A percentile compares a stretch with the other conserved stretches of the same genome.
These are phyloP conservation scores for Chloebia gouldiae DNA, from an alignment of 2,113 vertebrate genomes.

Conservation along the genomic window DNA sequence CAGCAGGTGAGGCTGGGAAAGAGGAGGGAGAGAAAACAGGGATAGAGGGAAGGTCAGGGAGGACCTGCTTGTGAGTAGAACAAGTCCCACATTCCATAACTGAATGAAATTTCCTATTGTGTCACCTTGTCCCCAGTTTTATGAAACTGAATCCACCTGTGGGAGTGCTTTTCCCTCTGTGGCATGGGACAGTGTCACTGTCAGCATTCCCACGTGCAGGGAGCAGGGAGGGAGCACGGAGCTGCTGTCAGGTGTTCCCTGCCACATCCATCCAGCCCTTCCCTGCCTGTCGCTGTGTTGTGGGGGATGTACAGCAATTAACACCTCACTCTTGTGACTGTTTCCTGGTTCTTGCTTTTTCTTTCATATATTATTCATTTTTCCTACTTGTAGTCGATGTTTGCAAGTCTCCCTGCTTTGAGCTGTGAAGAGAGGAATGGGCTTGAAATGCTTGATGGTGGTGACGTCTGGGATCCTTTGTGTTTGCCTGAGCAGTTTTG, in stretches of 20 bases:
- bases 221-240: fast-evolving
- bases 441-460: conserved; percentile 43
- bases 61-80: background rate
- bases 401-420: conserved; percentile 45
- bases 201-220: fast-evolving
- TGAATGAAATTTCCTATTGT: background rate
- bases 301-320: conserved; percentile 25
- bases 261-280: background rate
- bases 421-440: background rate
- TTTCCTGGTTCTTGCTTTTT: conserved; percentile 52
- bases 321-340: conserved; percentile 10
- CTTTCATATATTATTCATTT: conserved; percentile 70
- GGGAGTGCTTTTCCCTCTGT: fast-evolving
- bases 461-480: background rate
- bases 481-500: background rate
- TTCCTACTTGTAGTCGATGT: conserved; percentile 49
- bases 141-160: too few species aligned
- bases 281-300: background rate
- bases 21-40: background rate
- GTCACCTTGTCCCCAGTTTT: background rate
- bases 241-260: background rate
- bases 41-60: background rate
- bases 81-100: background rate
- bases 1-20: background rate
- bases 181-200: background rate